Percentiles rank a stretch among this genome's conserved stretches.
phyloP scores from a whole-genome alignment of 2,113 vertebrate species.

The rabbit (Oryctolagus cuniculus) region DNA sequence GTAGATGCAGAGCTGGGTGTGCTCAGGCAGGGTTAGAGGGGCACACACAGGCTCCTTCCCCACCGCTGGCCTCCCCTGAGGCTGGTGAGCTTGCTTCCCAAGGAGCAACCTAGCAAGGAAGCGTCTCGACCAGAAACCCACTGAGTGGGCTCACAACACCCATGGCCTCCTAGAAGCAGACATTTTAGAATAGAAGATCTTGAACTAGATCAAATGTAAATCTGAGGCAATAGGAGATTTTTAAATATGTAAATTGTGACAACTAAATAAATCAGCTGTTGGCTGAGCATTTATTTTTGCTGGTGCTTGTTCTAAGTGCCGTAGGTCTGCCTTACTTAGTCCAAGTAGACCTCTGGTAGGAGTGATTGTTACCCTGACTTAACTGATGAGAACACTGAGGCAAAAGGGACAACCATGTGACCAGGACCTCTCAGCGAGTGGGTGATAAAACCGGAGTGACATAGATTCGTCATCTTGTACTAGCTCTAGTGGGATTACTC shows the following conservation, averaged over 20 bases:
- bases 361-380: neutral
- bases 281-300: neutral
- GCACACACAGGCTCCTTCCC: neutral
- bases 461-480: neutral
- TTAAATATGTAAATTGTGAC: neutral
- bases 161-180: neutral
- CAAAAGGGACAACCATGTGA: neutral
- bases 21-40: neutral
- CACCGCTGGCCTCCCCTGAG: neutral
- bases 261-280: neutral
- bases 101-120: neutral
- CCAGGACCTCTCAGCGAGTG: neutral
- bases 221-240: neutral
- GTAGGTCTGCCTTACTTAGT: neutral
- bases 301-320: neutral
- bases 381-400: neutral
- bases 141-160: neutral
- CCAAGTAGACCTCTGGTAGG: neutral
- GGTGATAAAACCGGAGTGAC: neutral
- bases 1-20: neutral
- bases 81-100: neutral
- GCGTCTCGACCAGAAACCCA: neutral
- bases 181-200: slow-evolving; percentile 1
- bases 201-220: slow-evolving; percentile 11
- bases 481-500: neutral